Conservation (phyloP, 1,140 invertebrate species). For the Bombyx mori region DNA sequence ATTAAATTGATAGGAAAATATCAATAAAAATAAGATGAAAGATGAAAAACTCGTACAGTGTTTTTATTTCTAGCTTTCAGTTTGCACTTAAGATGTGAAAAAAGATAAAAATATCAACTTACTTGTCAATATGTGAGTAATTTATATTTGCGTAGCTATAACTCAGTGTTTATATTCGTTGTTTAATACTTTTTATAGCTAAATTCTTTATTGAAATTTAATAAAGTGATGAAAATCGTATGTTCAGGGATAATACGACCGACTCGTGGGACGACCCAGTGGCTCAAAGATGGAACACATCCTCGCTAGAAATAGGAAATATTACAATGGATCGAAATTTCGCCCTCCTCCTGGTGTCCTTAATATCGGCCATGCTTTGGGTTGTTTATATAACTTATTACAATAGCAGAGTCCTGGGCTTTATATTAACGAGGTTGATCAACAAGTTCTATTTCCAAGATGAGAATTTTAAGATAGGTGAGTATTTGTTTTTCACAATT, state of each 20-base stretch:
- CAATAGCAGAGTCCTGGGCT: slow-evolving; percentile 92
- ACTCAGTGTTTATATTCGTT: slow-evolving; percentile 19
- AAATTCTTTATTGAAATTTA: slow-evolving; percentile 26
- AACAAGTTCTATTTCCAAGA: slow-evolving; percentile 90
- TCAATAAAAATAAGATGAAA: too few species aligned
- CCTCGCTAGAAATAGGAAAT: slow-evolving; percentile 76
- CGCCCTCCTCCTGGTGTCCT: slow-evolving; percentile 80
- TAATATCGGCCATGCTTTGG: slow-evolving; percentile 88
- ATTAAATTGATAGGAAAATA: too few species aligned
- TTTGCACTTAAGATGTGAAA: too few species aligned
- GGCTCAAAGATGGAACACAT: slow-evolving; percentile 71
- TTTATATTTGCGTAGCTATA: slow-evolving; percentile 13
- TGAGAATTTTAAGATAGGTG: slow-evolving; percentile 93
- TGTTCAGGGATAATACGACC: slow-evolving; percentile 55
- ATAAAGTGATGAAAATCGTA: slow-evolving; percentile 7
- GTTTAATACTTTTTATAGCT: not conserved
- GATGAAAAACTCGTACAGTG: too few species aligned
- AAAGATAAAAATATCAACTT: slow-evolving; percentile 3
- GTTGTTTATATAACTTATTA: slow-evolving; percentile 96
- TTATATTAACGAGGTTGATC: slow-evolving; percentile 89
- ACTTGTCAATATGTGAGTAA: slow-evolving; percentile 38
- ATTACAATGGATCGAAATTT: slow-evolving; percentile 89
- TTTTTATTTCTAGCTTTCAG: too few species aligned
- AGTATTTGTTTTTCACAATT: slow-evolving; percentile 35
- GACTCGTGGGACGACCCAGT: slow-evolving; percentile 54